Conservation (phyloP, 2,113 vertebrate species). For the Sturnira hondurensis region DNA sequence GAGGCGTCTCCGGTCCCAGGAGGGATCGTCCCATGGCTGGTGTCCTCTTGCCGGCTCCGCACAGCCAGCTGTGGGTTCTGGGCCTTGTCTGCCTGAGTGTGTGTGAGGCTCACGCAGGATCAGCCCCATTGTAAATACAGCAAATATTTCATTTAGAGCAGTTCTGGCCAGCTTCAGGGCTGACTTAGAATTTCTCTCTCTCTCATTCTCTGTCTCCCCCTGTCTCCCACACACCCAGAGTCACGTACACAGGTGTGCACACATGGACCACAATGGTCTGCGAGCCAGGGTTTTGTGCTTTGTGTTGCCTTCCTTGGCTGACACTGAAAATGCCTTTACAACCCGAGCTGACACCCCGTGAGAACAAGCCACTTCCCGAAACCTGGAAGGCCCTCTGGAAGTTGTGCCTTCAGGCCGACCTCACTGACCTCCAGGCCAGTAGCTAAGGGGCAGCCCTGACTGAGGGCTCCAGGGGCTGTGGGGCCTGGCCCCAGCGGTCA, state of each 20-base stretch:
- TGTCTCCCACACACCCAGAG: neutral
- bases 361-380: neutral
- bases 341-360: neutral
- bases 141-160: neutral
- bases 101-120: neutral
- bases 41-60: neutral
- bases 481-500: neutral
- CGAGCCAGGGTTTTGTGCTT: rapidly evolving
- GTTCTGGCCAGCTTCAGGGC: neutral
- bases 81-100: neutral
- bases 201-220: neutral
- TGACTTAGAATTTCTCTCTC: neutral
- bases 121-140: neutral
- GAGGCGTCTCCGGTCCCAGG: neutral
- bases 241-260: rapidly evolving
- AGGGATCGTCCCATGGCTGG: rapidly evolving
- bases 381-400: neutral
- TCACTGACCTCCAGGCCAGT: neutral
- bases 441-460: neutral
- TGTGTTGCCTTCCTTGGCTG: rapidly evolving
- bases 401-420: too few species aligned
- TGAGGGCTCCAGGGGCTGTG: neutral
- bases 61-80: neutral
- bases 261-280: rapidly evolving
- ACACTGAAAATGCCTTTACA: neutral